These are phyloP conservation scores for Pleuronectes platessa DNA, from an alignment of 2,113 vertebrate species.

Conservation along the genomic window DNA sequence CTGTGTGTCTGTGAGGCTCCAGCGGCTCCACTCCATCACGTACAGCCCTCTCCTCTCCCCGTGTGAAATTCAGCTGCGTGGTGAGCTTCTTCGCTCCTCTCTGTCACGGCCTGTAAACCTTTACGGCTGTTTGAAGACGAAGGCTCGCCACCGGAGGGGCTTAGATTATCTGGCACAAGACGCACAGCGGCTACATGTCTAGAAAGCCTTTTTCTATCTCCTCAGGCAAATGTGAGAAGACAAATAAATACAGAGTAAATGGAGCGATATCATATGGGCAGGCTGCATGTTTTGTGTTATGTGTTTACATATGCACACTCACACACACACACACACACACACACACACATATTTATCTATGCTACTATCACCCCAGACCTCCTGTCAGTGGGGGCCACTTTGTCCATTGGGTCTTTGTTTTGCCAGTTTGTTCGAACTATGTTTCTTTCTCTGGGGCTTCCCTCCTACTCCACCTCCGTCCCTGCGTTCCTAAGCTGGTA, in stretches of 20 bases:
- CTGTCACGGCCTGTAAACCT: slow-evolving; percentile 57
- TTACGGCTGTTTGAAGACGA: slow-evolving; percentile 57
- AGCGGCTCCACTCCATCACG: not conserved
- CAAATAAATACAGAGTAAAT: slow-evolving; percentile 40
- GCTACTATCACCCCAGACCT: slow-evolving; percentile 43
- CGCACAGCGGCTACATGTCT: slow-evolving; percentile 8
- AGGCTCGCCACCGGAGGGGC: slow-evolving; percentile 23
- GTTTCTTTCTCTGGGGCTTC: slow-evolving; percentile 65
- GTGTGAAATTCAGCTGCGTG: slow-evolving; percentile 67
- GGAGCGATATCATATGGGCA: slow-evolving; percentile 30
- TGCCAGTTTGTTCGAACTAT: slow-evolving; percentile 49
- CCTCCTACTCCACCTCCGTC: slow-evolving; percentile 81
- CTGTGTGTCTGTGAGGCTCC: not conserved
- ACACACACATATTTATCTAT: slow-evolving; percentile 17
- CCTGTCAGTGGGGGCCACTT: slow-evolving; percentile 36
- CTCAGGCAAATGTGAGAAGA: slow-evolving; percentile 4
- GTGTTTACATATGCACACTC: not conserved
- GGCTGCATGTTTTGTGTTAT: slow-evolving; percentile 2
- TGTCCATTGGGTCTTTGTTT: slow-evolving; percentile 78
- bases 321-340: not conserved
- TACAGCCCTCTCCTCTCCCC: slow-evolving; percentile 14
- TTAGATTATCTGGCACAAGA: slow-evolving; percentile 12
- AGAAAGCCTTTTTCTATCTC: not conserved
- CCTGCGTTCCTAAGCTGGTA: slow-evolving; percentile 71
- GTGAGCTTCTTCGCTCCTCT: slow-evolving; percentile 60